These are phyloP conservation scores for Cichlasoma orientale DNA, from an alignment of 2,797 vertebrate species.

Conservation along the genomic window DNA sequence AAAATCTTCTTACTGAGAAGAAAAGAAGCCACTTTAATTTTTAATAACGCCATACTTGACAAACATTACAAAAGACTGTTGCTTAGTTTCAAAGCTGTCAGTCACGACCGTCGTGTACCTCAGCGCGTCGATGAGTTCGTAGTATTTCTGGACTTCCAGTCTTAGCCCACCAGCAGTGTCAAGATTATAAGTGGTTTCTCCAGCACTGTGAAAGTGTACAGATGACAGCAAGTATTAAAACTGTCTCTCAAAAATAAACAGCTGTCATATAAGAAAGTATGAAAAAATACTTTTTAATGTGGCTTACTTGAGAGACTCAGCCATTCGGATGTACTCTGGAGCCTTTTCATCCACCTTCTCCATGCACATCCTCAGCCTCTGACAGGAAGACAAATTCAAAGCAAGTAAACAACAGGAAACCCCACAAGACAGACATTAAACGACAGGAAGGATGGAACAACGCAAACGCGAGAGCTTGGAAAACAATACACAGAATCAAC, in stretches of 20 bases:
- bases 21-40: neutral
- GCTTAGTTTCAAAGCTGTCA: neutral
- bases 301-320: slow-evolving; percentile 94
- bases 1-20: slow-evolving; percentile 92
- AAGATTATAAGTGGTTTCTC: slow-evolving; percentile 91
- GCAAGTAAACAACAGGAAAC: slow-evolving; percentile 46
- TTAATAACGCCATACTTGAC: neutral
- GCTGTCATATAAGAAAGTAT: neutral
- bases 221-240: neutral
- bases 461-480: slow-evolving; percentile 25
- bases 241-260: neutral
- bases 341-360: slow-evolving; percentile 95
- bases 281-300: neutral
- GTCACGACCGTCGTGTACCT: slow-evolving; percentile 80
- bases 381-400: slow-evolving; percentile 50
- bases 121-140: slow-evolving; percentile 94
- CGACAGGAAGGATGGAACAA: slow-evolving; percentile 30
- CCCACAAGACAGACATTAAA: slow-evolving; percentile 7
- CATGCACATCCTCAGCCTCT: slow-evolving; percentile 95
- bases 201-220: slow-evolving; percentile 80
- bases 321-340: slow-evolving; percentile 94
- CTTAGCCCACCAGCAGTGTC: slow-evolving; percentile 90
- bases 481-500: neutral
- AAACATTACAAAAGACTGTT: neutral
- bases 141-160: slow-evolving; percentile 94